phyloP scores from a whole-genome alignment of 2,888 invertebrate genomes.

The Apomyelois bistriatella region DNA sequence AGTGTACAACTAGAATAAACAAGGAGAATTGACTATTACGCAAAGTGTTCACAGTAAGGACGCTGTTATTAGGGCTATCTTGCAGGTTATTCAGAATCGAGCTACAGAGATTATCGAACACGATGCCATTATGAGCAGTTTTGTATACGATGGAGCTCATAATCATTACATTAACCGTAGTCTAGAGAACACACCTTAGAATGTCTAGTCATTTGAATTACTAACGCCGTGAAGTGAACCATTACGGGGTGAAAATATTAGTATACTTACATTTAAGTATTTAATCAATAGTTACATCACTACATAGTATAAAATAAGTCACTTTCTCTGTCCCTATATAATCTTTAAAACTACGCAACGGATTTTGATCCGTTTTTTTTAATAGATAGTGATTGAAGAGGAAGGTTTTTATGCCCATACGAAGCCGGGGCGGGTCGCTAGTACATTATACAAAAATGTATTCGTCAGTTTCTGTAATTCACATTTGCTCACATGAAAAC shows the following conservation, averaged over 20 bases:
- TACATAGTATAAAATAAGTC: too few species aligned
- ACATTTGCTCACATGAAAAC: too few species aligned
- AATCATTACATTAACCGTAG: constrained; percentile 2
- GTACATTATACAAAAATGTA: too few species aligned
- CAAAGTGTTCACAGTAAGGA: constrained; percentile 11
- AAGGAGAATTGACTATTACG: constrained; percentile 1
- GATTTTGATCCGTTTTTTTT: too few species aligned
- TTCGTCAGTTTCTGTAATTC: too few species aligned
- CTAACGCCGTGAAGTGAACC: neutral
- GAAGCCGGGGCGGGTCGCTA: too few species aligned
- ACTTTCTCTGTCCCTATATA: too few species aligned
- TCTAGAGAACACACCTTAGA: neutral
- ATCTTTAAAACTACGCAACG: too few species aligned
- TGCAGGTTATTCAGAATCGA: neutral
- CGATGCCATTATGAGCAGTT: constrained; percentile 7
- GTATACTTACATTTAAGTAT: too few species aligned
- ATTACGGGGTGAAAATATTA: neutral
- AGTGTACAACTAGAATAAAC: neutral
- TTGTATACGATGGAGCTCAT: constrained; percentile 8
- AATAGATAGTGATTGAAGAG: too few species aligned
- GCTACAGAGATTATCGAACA: constrained; percentile 7
- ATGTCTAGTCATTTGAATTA: neutral
- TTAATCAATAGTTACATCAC: too few species aligned
- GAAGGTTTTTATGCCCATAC: too few species aligned
- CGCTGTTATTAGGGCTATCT: constrained; percentile 18